These are phyloP conservation scores for Subanguina moxae DNA, from an alignment of 1,140 invertebrate genomes.

Conservation along the genomic window DNA sequence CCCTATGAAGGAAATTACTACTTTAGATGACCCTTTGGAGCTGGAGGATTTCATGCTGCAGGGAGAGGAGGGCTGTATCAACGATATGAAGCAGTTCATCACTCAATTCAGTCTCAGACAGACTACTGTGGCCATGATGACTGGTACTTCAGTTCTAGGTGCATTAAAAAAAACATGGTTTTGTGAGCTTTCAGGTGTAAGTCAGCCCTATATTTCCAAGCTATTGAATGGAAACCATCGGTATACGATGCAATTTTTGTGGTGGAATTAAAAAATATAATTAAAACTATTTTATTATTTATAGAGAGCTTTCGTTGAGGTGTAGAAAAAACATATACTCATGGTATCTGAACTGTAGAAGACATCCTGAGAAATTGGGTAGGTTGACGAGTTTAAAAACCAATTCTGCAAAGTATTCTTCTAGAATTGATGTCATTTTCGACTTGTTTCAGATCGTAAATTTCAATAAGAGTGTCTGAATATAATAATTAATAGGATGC, in stretches of 20 bases:
- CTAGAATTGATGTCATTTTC: too few species aligned
- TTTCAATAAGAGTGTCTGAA: too few species aligned
- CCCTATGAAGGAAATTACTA: conserved; percentile 53
- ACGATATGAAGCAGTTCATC: conserved; percentile 54
- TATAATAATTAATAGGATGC: too few species aligned
- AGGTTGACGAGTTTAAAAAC: too few species aligned
- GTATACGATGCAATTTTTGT: too few species aligned
- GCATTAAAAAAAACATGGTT: neutral
- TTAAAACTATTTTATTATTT: too few species aligned
- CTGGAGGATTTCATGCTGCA: conserved; percentile 42
- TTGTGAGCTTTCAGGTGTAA: conserved; percentile 43
- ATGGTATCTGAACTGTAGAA: conserved; percentile 57
- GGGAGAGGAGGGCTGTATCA: conserved; percentile 54
- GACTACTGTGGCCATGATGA: conserved; percentile 57
- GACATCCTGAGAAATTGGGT: conserved; percentile 50
- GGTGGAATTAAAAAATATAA: too few species aligned
- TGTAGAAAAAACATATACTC: conserved; percentile 58
- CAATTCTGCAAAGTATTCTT: too few species aligned
- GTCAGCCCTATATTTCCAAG: conserved; percentile 57
- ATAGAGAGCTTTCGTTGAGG: conserved; percentile 55
- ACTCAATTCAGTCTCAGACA: conserved; percentile 56
- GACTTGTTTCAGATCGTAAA: too few species aligned
- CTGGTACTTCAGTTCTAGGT: conserved; percentile 30
- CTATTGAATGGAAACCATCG: conserved; percentile 55
- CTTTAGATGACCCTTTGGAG: conserved; percentile 47